Conservation (phyloP, 2,113 vertebrate species). For the Poeciliopsis prolifica region DNA sequence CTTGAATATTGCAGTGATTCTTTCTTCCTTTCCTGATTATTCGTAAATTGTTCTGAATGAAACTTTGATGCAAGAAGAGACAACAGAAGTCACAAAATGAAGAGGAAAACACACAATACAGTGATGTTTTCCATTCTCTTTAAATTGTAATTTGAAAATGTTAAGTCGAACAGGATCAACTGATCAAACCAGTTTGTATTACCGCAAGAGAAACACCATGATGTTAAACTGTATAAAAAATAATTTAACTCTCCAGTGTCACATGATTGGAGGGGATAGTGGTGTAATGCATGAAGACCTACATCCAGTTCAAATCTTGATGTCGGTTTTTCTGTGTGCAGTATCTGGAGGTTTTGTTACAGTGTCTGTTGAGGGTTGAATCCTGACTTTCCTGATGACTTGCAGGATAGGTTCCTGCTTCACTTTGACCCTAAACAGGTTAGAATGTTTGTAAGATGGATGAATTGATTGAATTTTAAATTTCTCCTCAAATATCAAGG, state of each 20-base stretch:
- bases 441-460: neutral
- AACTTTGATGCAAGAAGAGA: no score
- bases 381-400: neutral
- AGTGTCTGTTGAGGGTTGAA: neutral
- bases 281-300: neutral
- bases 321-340: neutral
- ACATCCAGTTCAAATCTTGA: neutral
- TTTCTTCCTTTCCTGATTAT: neutral
- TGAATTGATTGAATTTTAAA: neutral
- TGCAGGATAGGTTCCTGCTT: neutral
- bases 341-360: neutral
- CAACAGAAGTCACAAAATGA: neutral
- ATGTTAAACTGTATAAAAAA: no score
- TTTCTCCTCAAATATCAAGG: no score
- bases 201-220: no score
- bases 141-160: neutral
- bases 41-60: neutral
- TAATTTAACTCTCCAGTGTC: no score
- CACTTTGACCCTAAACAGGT: neutral
- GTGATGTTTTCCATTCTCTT: neutral
- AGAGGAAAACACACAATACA: neutral
- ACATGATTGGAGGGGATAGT: neutral
- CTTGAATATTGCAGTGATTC: neutral
- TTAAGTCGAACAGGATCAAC: neutral
- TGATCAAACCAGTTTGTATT: neutral